Evolutionary conservation across 1,140 invertebrate species (phyloP), one percentile per base, ranked within the genome.

Genomic region (Drosophila lacteicornis): DNA sequence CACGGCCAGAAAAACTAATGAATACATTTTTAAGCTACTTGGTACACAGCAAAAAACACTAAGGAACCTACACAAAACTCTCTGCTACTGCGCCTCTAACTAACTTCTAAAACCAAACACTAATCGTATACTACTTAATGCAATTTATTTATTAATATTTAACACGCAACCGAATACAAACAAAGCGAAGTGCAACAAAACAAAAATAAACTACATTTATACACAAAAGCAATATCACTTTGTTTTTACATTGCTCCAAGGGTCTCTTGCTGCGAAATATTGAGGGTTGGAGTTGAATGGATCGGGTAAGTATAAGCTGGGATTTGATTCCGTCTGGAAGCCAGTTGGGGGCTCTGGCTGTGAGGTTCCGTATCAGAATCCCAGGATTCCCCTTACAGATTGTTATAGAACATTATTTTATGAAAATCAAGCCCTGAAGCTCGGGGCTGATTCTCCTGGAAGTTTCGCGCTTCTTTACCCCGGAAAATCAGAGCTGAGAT

Each of bases 91-190:
- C 75, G 75, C 74, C 75, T 77, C 75, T 77, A 77, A 77, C 74
- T 77, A 77, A 68, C 56, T 77, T 77, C 73, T 75, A 66, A 75
- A 68, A 77, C 43, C 47, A 77, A 77, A 68, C 73, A 77, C 74
- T 77, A 77, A 77, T 77, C 74, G 63, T 77, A 77, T 77, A 77
- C 75, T 77, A 77, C 56, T 62, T 77, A 77, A 77, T 50, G 75
- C 75, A 77, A 77, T 77, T 77, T 77, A 76, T 77, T 77, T 77
- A 77, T 77, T 77, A 77, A 77, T 77, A 77, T 67, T 77, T 60
- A 75, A 77, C 75, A 77, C 75, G 50, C 55, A 65, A 77, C 75
- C 55, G 63, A 77, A 60, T 77, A 76, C 63, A 55, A 77, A 66
- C 73, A 66, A 50, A 66, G 50, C 40, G 75, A 77, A 67, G 36